phyloP scores from a whole-genome alignment of 2,888 invertebrate genomes.

The Pandemis cinnamomeana region DNA sequence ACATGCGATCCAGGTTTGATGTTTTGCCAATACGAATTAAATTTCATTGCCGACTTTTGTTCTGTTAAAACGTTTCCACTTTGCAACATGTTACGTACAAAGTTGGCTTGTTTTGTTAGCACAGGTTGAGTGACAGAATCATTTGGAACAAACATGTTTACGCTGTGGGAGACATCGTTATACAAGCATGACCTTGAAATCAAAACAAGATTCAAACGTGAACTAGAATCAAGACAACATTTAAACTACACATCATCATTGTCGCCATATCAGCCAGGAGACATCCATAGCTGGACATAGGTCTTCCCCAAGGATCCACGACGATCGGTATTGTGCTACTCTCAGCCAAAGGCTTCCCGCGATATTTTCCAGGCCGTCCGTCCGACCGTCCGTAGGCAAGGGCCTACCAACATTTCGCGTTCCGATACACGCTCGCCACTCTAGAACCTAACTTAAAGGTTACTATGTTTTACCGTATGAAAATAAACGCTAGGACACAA shows the following conservation, averaged over 20 bases:
- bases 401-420: no score
- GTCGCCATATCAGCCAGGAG: no score
- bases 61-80: constrained; percentile 6
- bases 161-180: neutral
- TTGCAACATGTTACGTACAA: constrained; percentile 5
- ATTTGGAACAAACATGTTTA: constrained; percentile 1
- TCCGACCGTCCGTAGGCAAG: no score
- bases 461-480: no score
- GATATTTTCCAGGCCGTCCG: no score
- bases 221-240: neutral
- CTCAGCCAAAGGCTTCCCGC: no score
- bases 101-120: neutral
- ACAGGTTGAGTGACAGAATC: neutral
- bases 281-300: no score
- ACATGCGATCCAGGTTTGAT: constrained; percentile 42
- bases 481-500: no score
- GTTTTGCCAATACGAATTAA: constrained; percentile 50
- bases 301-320: no score
- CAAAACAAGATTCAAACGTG: neutral
- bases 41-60: constrained; percentile 36
- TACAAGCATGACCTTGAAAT: neutral
- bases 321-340: no score
- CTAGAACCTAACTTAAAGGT: no score
- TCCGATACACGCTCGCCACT: no score
- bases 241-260: neutral